Base-by-base conservation (phyloP, 2,113 vertebrate species). In the Nettapus auritus region DNA sequence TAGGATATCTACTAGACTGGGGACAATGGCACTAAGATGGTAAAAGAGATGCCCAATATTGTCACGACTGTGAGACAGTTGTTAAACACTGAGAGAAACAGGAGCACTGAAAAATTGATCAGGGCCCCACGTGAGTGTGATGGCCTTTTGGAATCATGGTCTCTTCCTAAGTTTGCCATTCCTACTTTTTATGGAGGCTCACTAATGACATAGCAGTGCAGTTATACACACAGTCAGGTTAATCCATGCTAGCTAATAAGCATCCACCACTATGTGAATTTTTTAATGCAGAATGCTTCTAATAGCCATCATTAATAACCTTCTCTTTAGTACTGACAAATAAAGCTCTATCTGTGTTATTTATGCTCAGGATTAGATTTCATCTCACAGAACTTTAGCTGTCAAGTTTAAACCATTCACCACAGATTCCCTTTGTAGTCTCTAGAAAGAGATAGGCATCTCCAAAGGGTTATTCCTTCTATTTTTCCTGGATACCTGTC, bases 351-450 rank as follows among this genome's bases (percentile, higher is more conserved):
- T 29, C 77, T 53, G 29, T 57, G 60, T 53, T 87, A 63, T 40
- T 46, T 89, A 50, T 68, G 53, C 11, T 50, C 52, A 48, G 53
- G 42, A 64, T 75, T 71, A 88, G 56, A 92, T 89, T 93, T 86
- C 38, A 71, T 84, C 42, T 94, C 76, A 84, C 50, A 82, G 50
- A 82, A 64, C 36, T 86, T 90, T 19, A 56, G 42, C 60, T 92
- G 92, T 75, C 80, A 95, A 68, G 42, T 91, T 89, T 82, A 91
- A 93, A 78, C 18, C 34, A 78, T 57, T 76, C 62, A 60, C 62
- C 66, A 80, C 21, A 86, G 66, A 56, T 42, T 90, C 56, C 26
- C 40, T 96, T 81, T 94, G 38, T 78, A 88, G 64, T 71, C 69
- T 44, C 52, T 71, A 52, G 56, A 74, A 85, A 68, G 69, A 87